These are phyloP conservation scores for Drosophila sp. DNA, from an alignment of 1,140 invertebrate genomes.

Conservation along the genomic window DNA sequence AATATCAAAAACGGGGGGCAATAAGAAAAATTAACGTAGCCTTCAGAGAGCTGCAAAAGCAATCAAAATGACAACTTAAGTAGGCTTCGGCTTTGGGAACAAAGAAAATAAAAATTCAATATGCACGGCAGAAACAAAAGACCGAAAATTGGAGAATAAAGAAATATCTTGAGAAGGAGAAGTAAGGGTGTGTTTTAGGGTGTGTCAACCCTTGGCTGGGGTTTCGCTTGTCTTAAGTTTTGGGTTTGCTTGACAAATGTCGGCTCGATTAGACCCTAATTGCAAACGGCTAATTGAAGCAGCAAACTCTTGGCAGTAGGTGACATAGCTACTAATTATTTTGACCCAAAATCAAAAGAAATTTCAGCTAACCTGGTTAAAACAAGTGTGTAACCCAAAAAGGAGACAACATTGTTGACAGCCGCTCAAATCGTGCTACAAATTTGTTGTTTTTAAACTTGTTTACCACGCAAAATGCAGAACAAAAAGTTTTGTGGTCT, in stretches of 20 bases:
- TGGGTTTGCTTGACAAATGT: conserved; percentile 48
- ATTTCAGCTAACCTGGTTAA: neutral
- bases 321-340: conserved; percentile 36
- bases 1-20: neutral
- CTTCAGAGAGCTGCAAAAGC: conserved; percentile 78
- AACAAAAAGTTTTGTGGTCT: conserved; percentile 6
- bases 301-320: conserved; percentile 37
- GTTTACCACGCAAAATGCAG: conserved; percentile 6
- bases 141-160: conserved; percentile 10
- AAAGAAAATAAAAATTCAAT: conserved; percentile 43
- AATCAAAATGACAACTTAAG: conserved; percentile 83
- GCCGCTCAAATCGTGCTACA: conserved; percentile 64
- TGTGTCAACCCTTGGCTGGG: conserved; percentile 15
- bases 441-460: conserved; percentile 57
- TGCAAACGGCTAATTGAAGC: conserved; percentile 67
- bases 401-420: conserved; percentile 27
- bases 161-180: conserved; percentile 14
- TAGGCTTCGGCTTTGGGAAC: conserved; percentile 65
- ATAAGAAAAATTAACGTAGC: conserved; percentile 68
- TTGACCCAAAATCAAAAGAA: conserved; percentile 12
- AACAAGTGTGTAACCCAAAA: neutral
- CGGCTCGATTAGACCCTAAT: conserved; percentile 69
- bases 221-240: neutral
- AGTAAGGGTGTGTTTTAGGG: neutral
- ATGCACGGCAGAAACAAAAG: conserved; percentile 28